Evolutionary conservation across 2,113 vertebrate genomes (phyloP), one percentile per base, ranked within the genome.

Genomic region (Argyrosomus japonicus): DNA sequence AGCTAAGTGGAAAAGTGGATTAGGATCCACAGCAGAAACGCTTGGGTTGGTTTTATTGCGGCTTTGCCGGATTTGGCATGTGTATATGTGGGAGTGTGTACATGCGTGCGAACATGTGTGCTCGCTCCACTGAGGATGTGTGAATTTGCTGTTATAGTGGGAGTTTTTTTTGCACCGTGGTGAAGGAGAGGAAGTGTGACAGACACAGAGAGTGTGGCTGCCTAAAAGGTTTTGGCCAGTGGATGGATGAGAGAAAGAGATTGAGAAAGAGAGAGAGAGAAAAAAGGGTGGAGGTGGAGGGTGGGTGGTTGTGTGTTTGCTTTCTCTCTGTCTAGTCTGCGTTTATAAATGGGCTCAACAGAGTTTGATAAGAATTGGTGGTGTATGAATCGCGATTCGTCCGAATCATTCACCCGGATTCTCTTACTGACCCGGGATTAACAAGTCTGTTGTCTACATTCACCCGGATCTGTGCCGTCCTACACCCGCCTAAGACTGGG

Each of bases 1-100:
- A 60, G 87, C 87, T 89, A 85, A 91, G 91, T 93, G 89, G 89
- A 87, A 93, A 93, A 93, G 87, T 91, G 89, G 91, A 93, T 94
- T 89, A 92, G 83, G 82, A 84, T 88, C 87, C 90, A 87, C 88
- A 89, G 85, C 88, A 91, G 87, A 90, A 91, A 90, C 56, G 83
- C 91, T 90, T 77, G 83, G 83, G 79, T 91, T 71, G 82, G 87
- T 91, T 87, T 86, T 93, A 88, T 90, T 82, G 84, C 63, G 13
- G 82, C 83, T 87, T 84, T 89, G 53, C 79, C 63, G 50, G 83
- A 77, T 76, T 78, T 75, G 27, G 61, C 78, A 84, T 54, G 63
- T 23, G 75, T 51, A 64, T 25, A 45, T 60, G 74, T 18, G 65
- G 45, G 80, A 43, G 68, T 51, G 83, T 81, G 80, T 78, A 83